Base-by-base conservation (phyloP, 2,797 vertebrate genomes). In the Characodon lateralis region DNA sequence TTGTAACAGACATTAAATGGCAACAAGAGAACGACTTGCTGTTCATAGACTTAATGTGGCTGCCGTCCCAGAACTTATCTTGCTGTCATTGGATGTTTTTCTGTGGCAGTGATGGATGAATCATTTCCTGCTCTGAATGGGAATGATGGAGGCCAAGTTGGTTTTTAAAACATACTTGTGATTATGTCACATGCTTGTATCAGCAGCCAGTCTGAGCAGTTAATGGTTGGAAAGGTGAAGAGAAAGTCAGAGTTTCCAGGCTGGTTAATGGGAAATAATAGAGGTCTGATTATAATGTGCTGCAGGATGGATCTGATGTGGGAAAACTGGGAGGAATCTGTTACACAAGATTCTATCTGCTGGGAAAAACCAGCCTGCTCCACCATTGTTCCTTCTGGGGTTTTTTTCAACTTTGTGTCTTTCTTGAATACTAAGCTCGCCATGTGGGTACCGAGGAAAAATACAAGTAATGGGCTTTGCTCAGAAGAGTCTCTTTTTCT, bases 271-370 rank as follows among this genome's bases (percentile, higher is more conserved):
- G 83, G 79, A 73, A 74, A 72, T 87, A 89, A 91, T 89, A 63
- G 83, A 74, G 77, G 50, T 78, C 78, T 92, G 91, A 92, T 91
- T 88, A 86, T 81, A 79, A 83, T 78, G 72, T 75, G 81, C 55
- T 73, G 73, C 79, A 79, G 77, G 59, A 73, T 46, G 1, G 74
- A 80, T 77, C 59, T 71, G 77, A 83, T 85, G 84, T 90, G 87
- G 84, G 86, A 90, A 90, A 89, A 79, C 43, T 53, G 75, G 76
- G 55, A 46, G 80, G 82, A 68, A 84, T 78, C 74, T 80, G 86
- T 81, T 84, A 78, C 80, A 82, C 35, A 59, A 89, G 91, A 91
- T 92, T 35, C 12, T 89, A 92, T 91, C 91, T 71, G 83, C 86
- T 91, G 89, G 88, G 87, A 88, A 89, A 85, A 78, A 76, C 0